phyloP scores from a whole-genome alignment of 2,888 invertebrate species.

The Erannis defoliaria region DNA sequence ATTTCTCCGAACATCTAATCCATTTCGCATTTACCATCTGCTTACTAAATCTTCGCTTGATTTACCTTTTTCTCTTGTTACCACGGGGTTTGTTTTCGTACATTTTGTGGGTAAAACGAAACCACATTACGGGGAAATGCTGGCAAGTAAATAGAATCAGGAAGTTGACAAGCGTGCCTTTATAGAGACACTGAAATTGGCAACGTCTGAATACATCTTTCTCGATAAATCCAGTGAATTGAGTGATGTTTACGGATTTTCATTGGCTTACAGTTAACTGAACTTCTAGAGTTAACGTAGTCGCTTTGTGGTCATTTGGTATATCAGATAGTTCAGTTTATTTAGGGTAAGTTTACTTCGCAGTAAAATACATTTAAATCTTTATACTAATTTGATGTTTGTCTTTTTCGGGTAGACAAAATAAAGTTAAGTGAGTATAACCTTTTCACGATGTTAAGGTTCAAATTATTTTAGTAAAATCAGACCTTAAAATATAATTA shows the following conservation, averaged over 20 bases:
- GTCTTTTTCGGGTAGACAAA: too few species aligned
- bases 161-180: slow-evolving; percentile 35
- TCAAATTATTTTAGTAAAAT: too few species aligned
- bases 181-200: slow-evolving; percentile 27
- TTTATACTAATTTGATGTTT: too few species aligned
- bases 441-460: too few species aligned
- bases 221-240: slow-evolving; percentile 12
- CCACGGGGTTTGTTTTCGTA: slow-evolving; percentile 31
- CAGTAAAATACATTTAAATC: too few species aligned
- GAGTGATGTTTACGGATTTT: slow-evolving; percentile 14
- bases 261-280: background rate
- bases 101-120: slow-evolving; percentile 34
- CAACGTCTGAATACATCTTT: slow-evolving; percentile 25
- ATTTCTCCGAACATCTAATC: slow-evolving; percentile 23
- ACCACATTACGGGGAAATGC: slow-evolving; percentile 33
- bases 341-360: too few species aligned
- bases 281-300: background rate
- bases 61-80: slow-evolving; percentile 30
- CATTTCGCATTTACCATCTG: slow-evolving; percentile 27
- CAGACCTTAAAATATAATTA: background rate
- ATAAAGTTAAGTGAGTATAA: too few species aligned
- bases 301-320: background rate
- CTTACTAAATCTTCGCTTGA: slow-evolving; percentile 30
- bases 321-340: too few species aligned
- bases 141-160: slow-evolving; percentile 36